Conservation (phyloP, 2,113 vertebrate genomes). For the Platycercus adscitus region DNA sequence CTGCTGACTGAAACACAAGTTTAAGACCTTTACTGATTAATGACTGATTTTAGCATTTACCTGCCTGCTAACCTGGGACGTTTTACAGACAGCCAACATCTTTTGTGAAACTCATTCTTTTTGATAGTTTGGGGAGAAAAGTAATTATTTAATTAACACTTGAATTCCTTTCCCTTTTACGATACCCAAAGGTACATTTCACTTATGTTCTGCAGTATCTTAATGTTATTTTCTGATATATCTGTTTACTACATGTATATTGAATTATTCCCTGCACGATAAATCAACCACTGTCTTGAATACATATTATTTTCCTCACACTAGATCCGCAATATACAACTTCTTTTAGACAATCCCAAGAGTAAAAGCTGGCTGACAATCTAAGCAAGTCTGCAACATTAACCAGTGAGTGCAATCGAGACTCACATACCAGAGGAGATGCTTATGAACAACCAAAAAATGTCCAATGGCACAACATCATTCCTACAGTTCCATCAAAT, state of each 20-base stretch:
- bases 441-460: neutral
- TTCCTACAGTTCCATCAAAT: neutral
- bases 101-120: neutral
- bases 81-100: neutral
- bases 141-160: conserved; percentile 45
- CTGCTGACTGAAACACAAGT: neutral
- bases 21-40: neutral
- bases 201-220: neutral
- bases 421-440: neutral
- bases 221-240: conserved; percentile 9
- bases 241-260: conserved; percentile 12
- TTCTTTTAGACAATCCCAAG: conserved; percentile 3
- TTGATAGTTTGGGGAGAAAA: neutral
- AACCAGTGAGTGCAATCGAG: neutral
- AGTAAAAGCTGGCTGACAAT: conserved; percentile 33
- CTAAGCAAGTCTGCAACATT: conserved; percentile 13
- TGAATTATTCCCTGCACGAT: conserved; percentile 24
- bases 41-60: neutral
- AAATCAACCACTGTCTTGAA: conserved; percentile 31
- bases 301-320: conserved; percentile 6
- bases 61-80: neutral
- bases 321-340: neutral
- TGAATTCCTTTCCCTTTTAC: neutral
- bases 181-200: conserved; percentile 4
- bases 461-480: fast-evolving